These are phyloP conservation scores for Felis chaus DNA, from an alignment of 2,113 vertebrate genomes.

Conservation along the genomic window DNA sequence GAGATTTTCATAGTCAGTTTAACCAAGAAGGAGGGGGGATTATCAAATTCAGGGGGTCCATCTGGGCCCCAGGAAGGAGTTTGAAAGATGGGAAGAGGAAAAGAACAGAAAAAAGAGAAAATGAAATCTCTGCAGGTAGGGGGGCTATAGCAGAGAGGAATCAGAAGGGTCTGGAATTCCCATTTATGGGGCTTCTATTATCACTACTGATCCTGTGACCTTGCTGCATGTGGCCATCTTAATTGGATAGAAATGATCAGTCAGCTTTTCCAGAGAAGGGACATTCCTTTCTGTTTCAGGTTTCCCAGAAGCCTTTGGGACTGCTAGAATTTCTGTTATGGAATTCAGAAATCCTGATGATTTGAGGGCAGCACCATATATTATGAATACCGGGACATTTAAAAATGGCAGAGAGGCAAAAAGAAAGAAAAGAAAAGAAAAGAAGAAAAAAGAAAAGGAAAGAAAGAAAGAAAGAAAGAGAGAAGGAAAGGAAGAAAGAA, in stretches of 20 bases:
- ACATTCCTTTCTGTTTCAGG: neutral
- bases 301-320: constrained; percentile 17
- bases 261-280: neutral
- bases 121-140: neutral
- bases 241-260: neutral
- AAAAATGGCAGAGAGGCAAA: neutral
- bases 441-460: neutral
- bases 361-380: neutral
- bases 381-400: neutral
- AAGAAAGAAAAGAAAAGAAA: fast-evolving
- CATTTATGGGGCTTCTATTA: neutral
- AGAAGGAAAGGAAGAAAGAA: neutral
- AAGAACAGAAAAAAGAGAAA: neutral
- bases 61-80: neutral
- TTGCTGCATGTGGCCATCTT: neutral
- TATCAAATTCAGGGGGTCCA: neutral
- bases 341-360: constrained; percentile 20
- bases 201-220: neutral
- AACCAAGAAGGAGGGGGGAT: neutral
- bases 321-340: constrained; percentile 14
- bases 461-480: neutral
- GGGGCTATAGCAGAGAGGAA: fast-evolving
- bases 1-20: neutral
- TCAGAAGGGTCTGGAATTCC: neutral
- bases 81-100: neutral